A percentile compares a stretch with the other conserved stretches of the same genome.
Evolutionary conservation across 2,113 vertebrate species (phyloP).

Genomic region (Silurus meridionalis): DNA sequence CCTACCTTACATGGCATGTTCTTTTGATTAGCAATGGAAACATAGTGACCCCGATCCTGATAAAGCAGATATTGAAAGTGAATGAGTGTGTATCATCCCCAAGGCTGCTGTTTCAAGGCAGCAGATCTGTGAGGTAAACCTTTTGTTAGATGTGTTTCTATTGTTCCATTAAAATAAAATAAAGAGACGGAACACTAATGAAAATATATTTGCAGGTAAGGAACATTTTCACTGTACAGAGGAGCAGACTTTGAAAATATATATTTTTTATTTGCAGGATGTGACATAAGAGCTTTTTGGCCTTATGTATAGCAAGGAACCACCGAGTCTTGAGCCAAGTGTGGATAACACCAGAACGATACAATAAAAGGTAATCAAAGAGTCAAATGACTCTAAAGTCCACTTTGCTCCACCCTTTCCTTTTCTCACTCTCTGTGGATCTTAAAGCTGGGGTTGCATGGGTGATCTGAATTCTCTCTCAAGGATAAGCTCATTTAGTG

Average conservation of each 20-base stretch:
- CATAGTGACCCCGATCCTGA: not conserved
- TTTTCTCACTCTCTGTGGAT: conserved; percentile 17
- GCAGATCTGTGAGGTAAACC: not conserved
- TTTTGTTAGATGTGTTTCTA: not conserved
- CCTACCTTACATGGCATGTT: not conserved
- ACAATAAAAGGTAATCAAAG: conserved; percentile 33
- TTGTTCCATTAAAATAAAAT: not conserved
- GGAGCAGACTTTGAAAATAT: not conserved
- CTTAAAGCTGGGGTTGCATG: conserved; percentile 47
- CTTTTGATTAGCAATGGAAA: not conserved
- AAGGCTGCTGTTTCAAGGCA: not conserved
- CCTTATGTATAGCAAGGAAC: conserved; percentile 12
- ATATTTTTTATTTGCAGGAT: not conserved
- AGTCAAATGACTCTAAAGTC: conserved; percentile 44
- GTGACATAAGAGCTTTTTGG: conserved; percentile 29
- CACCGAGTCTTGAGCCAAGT: conserved; percentile 2
- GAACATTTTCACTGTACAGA: not conserved
- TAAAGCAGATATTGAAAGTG: not conserved
- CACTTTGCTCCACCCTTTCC: conserved; percentile 37
- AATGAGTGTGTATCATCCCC: not conserved
- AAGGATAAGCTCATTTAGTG: conserved; percentile 52
- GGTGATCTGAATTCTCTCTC: conserved; percentile 41
- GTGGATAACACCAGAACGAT: conserved; percentile 39
- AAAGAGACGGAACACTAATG: not conserved
- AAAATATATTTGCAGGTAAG: not conserved